Base-by-base conservation (phyloP, 2,113 vertebrate genomes). In the Tychaedon coryphoeus region DNA sequence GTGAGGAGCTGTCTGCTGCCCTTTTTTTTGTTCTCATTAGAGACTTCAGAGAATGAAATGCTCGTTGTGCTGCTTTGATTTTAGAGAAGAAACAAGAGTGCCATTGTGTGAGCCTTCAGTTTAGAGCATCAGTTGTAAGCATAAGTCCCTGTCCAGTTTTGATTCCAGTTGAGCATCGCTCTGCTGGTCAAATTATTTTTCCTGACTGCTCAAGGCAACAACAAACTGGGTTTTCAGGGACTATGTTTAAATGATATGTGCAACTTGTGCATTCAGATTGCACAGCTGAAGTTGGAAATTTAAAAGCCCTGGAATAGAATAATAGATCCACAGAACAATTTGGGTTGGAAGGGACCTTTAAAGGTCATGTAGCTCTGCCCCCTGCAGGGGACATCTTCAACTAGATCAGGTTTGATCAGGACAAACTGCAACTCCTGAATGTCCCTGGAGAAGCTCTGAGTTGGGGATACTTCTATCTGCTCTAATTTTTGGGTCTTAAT, bases 181-280 rank as follows among this genome's bases (percentile, higher is more conserved):
- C 58, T 50, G 70, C 84, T 94, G 60, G 73, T 77, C 36, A 36
- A 67, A 57, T 50, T 62, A 77, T 28, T 77, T 94, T 56, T 69
- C 77, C 84, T 84, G 73, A 53, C 51, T 34, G 28, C 19, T 23
- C 58, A 93, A 80, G 53, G 62, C 83, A 83, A 75, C 57, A 85
- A 33, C 42, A 62, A 83, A n/a, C 51, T 72, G 38, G 93, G 47
- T 57, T 64, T 86, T 47, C 51, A 64, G 73, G 87, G 76, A 25
- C 7, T 11, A 14, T 38, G 24, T 95, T 96, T 94, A 79, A 96
- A 77, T 82, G 90, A 56, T 73, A 91, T 1, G 34, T 95, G 73
- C 72, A 75, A 19, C 31, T 74, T 66, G 12, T 72, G 11, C 47
- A 40, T 81, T 81, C 51, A 42, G 26, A 45, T 17, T 54, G 43